Base-by-base conservation (phyloP, 2,113 vertebrate species). In the Mesocricetus auratus region DNA sequence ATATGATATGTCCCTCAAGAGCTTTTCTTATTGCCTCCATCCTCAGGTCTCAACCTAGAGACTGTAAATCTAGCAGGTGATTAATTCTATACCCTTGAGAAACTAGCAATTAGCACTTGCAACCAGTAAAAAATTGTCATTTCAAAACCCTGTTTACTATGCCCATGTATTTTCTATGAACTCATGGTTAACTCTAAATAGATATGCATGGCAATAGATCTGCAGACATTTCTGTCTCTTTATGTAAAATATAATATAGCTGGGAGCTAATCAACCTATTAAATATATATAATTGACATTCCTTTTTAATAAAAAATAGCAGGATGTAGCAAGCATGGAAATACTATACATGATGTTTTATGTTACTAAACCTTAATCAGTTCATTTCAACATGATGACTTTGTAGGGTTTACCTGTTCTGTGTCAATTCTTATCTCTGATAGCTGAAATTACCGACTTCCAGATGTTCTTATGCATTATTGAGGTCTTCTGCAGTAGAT, bases 1-100 rank as follows among this genome's bases (percentile, higher is more conserved):
- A 98, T 99, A 98, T 99, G 98, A 99, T 99, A 98, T 98, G 98
- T 99, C 99, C 99, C 99, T 99, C 98, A 99, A 99, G 99, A 99
- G 99, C 99, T 99, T 99, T 99, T 99, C 99, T 99, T 99, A 99
- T 99, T 99, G 99, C 99, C 99, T 99, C 99, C 98, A 99, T 99
- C 99, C 99, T 99, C 99, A 98, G 99, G 99, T 99, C 99, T 99
- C 98, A 98, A 99, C 98, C 98, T 98, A 99, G 99, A 99, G 99
- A 99, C 99, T 99, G 98, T 98, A 99, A 99, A 99, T 99, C 98
- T 99, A 99, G 99, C 98, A 99, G 99, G 99, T 99, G 99, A 99
- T 99, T 99, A 99, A 99, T 99, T 99, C 99, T 99, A 99, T 99
- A 99, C 99, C 99, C 99, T 98, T 98, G 99, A 99, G 99, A 98